Evolutionary conservation across 2,113 vertebrate genomes (phyloP), one percentile per base, ranked within the genome.

Genomic region (Petroica traversi): DNA sequence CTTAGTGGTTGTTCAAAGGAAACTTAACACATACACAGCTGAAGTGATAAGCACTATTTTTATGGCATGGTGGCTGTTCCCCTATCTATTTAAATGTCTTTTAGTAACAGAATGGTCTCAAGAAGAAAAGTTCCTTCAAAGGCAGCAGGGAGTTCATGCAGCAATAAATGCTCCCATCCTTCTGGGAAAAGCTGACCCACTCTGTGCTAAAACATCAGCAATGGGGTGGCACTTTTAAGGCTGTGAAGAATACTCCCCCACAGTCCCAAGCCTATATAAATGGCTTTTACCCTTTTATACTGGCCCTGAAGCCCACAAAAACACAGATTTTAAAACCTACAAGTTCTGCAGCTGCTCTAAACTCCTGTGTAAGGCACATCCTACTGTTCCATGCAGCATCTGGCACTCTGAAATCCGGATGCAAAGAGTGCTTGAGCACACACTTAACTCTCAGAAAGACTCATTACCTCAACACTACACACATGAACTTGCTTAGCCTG

Each of bases 311-410:
- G 10, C 31, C 29, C 46, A 26, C 1, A 26, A 2, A 87, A 52
- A 25, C 5, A 6, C 6, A n/a, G 61, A 69, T n/a, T 71, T 16
- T 25, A 78, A 85, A 75, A 23, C 9, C 19, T 25, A 1, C 13
- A 51, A 36, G 19, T 52, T 61, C 71, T 64, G 24, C 41, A 79
- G 3, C 11, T 46, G 54, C 63, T 83, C 54, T 49, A 36, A 84
- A n/a, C 29, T 46, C n/a, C 61, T 5, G 3, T 1, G 6, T 5
- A 45, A 73, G 51, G n/a, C 31, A 54, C 2, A 1, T n/a, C 26
- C 9, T 4, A 26, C 66, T 5, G 40, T 58, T 62, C 29, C 2
- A 1, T 40, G 17, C 63, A 74, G 31, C 34, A 62, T 2, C 19
- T 19, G n/a, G 31, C 52, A 76, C 54, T 41, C 26, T 8, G 36